These are phyloP conservation scores for Bucco capensis DNA, from an alignment of 2,113 vertebrate species.

Conservation along the genomic window DNA sequence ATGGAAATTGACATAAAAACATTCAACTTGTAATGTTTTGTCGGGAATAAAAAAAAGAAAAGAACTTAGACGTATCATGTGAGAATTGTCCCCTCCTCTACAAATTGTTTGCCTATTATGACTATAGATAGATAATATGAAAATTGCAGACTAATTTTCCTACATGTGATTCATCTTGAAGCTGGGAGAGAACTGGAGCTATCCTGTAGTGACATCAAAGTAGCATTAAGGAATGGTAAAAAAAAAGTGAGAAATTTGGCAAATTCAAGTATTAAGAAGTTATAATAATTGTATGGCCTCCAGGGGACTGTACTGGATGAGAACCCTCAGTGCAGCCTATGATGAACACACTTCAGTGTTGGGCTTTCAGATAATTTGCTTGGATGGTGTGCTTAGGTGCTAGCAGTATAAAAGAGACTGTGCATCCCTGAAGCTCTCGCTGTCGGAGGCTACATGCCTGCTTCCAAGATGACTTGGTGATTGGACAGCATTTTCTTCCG, in stretches of 20 bases:
- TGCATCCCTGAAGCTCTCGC: rapidly evolving
- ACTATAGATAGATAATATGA: not conserved
- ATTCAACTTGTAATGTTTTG: not conserved
- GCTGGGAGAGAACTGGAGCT: not conserved
- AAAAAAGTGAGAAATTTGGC: not conserved
- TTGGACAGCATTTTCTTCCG: not conserved
- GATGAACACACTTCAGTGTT: not conserved
- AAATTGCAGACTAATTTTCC: not conserved
- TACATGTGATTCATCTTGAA: not conserved
- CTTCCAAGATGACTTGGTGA: not conserved
- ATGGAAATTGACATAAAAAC: not conserved
- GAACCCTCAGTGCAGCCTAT: not conserved
- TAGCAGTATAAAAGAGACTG: rapidly evolving
- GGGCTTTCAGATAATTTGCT: not conserved
- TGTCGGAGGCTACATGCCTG: not conserved
- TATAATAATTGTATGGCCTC: not conserved
- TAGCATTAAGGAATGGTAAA: not conserved
- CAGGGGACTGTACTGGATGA: not conserved
- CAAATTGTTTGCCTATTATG: not conserved
- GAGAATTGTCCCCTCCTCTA: not conserved
- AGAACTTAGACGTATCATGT: not conserved
- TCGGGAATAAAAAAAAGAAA: not conserved
- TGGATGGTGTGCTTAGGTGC: not conserved
- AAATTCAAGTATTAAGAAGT: not conserved
- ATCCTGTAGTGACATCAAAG: not conserved